Conservation (phyloP, 2,113 vertebrate genomes). For the Erpornis zantholeuca region DNA sequence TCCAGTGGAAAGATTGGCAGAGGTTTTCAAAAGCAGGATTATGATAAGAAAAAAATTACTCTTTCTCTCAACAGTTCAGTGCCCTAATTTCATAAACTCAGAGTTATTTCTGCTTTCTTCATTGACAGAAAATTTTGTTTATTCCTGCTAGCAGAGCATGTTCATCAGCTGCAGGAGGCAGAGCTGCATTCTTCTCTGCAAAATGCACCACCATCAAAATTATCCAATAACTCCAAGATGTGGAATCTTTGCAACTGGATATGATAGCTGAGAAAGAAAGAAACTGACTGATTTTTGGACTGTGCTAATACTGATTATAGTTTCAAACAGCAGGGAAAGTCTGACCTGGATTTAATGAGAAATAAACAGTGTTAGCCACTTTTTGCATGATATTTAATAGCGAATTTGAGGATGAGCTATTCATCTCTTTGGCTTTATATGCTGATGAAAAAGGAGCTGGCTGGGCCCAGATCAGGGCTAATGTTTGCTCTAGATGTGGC, state of each 20-base stretch:
- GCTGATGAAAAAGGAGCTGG: background rate
- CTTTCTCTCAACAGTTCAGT: background rate
- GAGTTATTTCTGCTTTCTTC: background rate
- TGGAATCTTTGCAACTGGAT: background rate
- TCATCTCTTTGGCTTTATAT: background rate
- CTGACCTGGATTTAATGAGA: background rate
- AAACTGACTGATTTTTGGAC: background rate
- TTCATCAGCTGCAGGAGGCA: background rate
- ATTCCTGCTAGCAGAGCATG: background rate
- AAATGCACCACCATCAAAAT: background rate
- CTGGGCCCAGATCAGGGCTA: background rate
- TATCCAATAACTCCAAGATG: background rate
- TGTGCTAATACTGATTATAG: background rate
- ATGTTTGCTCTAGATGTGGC: background rate
- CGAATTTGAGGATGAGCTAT: background rate
- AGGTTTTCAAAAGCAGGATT: background rate
- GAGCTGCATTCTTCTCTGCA: background rate
- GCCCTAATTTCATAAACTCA: constrained; percentile 13
- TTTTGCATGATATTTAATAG: background rate
- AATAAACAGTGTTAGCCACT: background rate
- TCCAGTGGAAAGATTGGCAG: constrained; percentile 13
- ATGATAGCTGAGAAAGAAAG: background rate
- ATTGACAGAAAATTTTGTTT: background rate
- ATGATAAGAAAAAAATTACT: background rate
- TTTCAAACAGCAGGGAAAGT: background rate